phyloP scores from a whole-genome alignment of 2,888 invertebrate species.

The Melipona beecheii region DNA sequence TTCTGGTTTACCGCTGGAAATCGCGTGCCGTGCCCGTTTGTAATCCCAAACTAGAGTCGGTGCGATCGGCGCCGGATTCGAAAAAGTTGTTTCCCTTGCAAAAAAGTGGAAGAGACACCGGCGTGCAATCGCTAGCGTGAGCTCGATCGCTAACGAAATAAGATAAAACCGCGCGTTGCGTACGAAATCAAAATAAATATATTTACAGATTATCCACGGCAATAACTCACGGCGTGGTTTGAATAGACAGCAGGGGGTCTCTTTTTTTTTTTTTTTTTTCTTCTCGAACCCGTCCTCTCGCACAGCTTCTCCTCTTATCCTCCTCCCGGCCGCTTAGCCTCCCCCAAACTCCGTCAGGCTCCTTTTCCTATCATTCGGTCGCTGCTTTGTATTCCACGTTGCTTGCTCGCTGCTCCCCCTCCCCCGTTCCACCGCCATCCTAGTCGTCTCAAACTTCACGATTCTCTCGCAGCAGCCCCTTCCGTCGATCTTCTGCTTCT shows the following conservation, averaged over 20 bases:
- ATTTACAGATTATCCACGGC: slow-evolving; percentile 83
- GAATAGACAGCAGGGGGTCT: slow-evolving; percentile 82
- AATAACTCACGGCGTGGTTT: slow-evolving; percentile 81
- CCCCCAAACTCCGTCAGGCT: slow-evolving; percentile 47
- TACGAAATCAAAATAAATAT: slow-evolving; percentile 83
- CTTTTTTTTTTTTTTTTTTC: slow-evolving; percentile 52
- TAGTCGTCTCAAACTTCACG: slow-evolving; percentile 66
- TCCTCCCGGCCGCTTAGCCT: slow-evolving; percentile 34
- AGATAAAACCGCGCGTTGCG: slow-evolving; percentile 76
- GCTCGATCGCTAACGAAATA: slow-evolving; percentile 62
- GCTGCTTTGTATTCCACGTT: slow-evolving; percentile 83
- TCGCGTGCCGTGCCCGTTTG: slow-evolving; percentile 66
- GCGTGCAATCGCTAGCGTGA: not conserved
- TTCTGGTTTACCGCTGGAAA: slow-evolving; percentile 64
- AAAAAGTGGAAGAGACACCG: not conserved
- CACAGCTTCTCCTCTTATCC: slow-evolving; percentile 41
- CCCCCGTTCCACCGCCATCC: slow-evolving; percentile 32
- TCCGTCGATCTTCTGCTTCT: slow-evolving; percentile 47
- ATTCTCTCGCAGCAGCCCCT: slow-evolving; percentile 59
- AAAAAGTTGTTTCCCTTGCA: slow-evolving; percentile 15
- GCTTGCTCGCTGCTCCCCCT: slow-evolving; percentile 70
- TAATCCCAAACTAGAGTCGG: slow-evolving; percentile 74
- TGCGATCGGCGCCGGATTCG: slow-evolving; percentile 47
- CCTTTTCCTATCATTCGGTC: slow-evolving; percentile 61
- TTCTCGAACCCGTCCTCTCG: slow-evolving; percentile 61